A percentile compares a stretch with the other conserved stretches of the same genome.
phyloP scores from a whole-genome alignment of 2,888 invertebrate genomes.

The Leptogaster cylindrica region DNA sequence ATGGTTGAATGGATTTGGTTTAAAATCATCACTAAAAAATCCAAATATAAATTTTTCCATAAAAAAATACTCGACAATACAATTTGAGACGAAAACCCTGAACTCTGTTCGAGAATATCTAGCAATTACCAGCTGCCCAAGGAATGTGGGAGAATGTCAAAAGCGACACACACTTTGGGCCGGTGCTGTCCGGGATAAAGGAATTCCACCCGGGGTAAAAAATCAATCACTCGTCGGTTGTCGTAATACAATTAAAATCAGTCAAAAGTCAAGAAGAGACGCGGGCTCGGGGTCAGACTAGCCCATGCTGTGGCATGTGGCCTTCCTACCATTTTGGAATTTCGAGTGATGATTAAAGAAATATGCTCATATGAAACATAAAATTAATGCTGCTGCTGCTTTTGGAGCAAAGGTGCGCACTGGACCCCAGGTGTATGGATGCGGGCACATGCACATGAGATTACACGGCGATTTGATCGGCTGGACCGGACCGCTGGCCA shows the following conservation, averaged over 20 bases:
- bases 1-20: too few species aligned
- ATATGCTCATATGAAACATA: conserved; percentile 44
- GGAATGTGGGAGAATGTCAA: conserved; percentile 18
- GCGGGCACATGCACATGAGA: conserved; percentile 9
- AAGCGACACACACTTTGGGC: background rate
- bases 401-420: conserved; percentile 4
- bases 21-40: too few species aligned
- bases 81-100: too few species aligned
- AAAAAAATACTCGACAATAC: too few species aligned
- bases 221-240: conserved; percentile 26
- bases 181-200: conserved; percentile 4
- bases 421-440: conserved; percentile 37
- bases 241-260: conserved; percentile 24
- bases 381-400: conserved; percentile 42
- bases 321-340: conserved; percentile 43
- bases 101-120: too few species aligned
- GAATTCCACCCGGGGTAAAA: conserved; percentile 9
- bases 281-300: conserved; percentile 1
- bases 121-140: conserved; percentile 11
- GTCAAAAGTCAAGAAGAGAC: background rate
- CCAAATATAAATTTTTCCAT: too few species aligned
- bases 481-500: background rate
- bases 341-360: conserved; percentile 45
- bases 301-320: conserved; percentile 11
- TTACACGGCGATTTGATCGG: conserved; percentile 21